A percentile compares a stretch with the other conserved stretches of the same genome.
Conservation (phyloP, 1,140 invertebrate genomes). For the Drosophila hydei region DNA sequence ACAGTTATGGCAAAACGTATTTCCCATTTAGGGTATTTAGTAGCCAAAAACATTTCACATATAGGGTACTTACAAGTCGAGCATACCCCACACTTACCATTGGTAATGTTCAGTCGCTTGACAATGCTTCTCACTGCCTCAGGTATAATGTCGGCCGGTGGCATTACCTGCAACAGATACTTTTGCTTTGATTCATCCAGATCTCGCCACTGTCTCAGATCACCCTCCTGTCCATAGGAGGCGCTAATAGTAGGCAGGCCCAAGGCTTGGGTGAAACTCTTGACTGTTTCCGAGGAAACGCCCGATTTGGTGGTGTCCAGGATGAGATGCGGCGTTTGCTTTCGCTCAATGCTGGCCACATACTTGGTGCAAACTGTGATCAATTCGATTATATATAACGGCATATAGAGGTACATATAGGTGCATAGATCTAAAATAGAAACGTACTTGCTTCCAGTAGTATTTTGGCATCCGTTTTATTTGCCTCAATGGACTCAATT, state of each 20-base stretch:
- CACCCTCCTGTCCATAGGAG: constrained; percentile 92
- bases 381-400: background rate
- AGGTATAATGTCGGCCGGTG: constrained; percentile 92
- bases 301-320: constrained; percentile 92
- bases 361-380: constrained; percentile 88
- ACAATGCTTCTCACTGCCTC: constrained; percentile 92
- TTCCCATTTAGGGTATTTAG: too few species aligned
- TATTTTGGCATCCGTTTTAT: constrained; percentile 88
- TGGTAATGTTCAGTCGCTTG: constrained; percentile 92
- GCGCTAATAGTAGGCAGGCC: constrained; percentile 92
- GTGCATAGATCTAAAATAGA: background rate
- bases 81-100: constrained; percentile 84
- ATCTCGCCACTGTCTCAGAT: constrained; percentile 91
- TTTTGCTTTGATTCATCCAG: constrained; percentile 88
- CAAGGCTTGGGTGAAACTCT: constrained; percentile 91
- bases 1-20: too few species aligned
- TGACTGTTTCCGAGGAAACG: constrained; percentile 91
- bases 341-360: constrained; percentile 86
- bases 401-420: background rate
- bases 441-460: constrained; percentile 87
- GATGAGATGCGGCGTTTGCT: constrained; percentile 89
- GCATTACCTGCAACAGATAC: constrained; percentile 90
- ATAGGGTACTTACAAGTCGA: background rate
- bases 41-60: too few species aligned
- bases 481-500: constrained; percentile 86